Base-by-base conservation (phyloP, 2,797 vertebrate species). In the Parambassis ranga region DNA sequence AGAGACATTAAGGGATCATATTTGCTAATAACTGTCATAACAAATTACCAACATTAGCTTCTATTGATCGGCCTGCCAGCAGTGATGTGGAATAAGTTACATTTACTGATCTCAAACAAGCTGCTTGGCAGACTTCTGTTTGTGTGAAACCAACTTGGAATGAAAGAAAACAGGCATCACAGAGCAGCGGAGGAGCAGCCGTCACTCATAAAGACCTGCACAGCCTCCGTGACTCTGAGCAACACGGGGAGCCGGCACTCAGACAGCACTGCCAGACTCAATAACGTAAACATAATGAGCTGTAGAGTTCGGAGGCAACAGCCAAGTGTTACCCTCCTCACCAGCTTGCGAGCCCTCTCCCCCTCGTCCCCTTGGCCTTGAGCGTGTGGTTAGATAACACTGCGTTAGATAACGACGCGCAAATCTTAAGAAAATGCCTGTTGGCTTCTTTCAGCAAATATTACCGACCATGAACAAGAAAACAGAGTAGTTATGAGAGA, bases 381-480 rank as follows among this genome's bases (percentile, higher is more conserved):
- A 83, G 84, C 63, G 1, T 2, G 71, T 2, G 71, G 60, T 89
- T 83, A 81, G 77, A 79, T 87, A 84, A 88, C 78, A 56, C 58
- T 7, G 63, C 65, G 27, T 79, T 79, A 85, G 71, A 77, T 82
- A 84, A 82, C 70, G 13, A 50, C 23, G 59, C 4, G 10, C 33
- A 16, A 46, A 60, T 66, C 65, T 65, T 28, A 43, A 65, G 46
- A 65, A 79, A 71, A 70, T 26, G 72, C 71, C 81, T 59, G 71
- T 53, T 37, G 69, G 81, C 65, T 38, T 56, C 52, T 67, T 71
- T 82, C 71, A 73, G 63, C 59, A 60, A 56, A 79, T 65, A 62
- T 78, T 77, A 83, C 35, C 52, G 16, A 66, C 33, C 26, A 77
- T 68, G 14, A 49, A 39, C 44, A 9, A 14, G 37, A 46, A 66